Evolutionary conservation across 2,888 invertebrate species (phyloP).

Genomic region (Aphidius colemani): DNA sequence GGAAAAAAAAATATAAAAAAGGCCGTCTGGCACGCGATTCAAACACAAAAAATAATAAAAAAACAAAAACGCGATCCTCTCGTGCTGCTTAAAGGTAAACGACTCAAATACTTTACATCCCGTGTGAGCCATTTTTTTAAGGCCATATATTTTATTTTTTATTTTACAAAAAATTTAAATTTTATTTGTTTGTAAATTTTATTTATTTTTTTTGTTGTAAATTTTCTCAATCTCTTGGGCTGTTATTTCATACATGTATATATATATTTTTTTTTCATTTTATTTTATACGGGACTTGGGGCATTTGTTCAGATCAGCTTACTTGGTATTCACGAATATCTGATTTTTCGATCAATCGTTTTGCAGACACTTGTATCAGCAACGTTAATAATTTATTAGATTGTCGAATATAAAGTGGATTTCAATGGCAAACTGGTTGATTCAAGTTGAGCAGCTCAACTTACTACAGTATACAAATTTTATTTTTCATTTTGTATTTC

Average conservation of each 20-base stretch:
- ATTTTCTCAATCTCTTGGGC: too few relatives aligned
- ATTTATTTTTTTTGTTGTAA: too few relatives aligned
- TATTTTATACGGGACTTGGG: not conserved
- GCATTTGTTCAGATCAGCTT: not conserved
- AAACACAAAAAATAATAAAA: slow-evolving; percentile 24
- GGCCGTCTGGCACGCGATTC: slow-evolving; percentile 32
- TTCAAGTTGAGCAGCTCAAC: too few relatives aligned
- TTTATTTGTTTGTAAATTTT: too few relatives aligned
- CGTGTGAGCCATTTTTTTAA: not conserved
- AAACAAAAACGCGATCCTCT: not conserved
- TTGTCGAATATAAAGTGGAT: too few relatives aligned
- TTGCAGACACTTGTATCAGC: not conserved
- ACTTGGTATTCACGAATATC: not conserved
- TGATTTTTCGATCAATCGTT: slow-evolving; percentile 9
- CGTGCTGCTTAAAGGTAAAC: slow-evolving; percentile 13
- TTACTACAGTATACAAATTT: too few relatives aligned
- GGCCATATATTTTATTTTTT: not conserved
- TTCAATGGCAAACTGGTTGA: too few relatives aligned
- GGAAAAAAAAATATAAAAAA: slow-evolving; percentile 21
- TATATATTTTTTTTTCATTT: not conserved
- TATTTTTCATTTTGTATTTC: too few relatives aligned
- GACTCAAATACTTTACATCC: not conserved
- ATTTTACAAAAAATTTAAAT: not conserved
- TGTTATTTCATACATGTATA: not conserved
- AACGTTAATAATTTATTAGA: slow-evolving; percentile 15